Evolutionary conservation across 2,797 vertebrate species (phyloP).

Genomic region (Tragelaphus oryx): DNA sequence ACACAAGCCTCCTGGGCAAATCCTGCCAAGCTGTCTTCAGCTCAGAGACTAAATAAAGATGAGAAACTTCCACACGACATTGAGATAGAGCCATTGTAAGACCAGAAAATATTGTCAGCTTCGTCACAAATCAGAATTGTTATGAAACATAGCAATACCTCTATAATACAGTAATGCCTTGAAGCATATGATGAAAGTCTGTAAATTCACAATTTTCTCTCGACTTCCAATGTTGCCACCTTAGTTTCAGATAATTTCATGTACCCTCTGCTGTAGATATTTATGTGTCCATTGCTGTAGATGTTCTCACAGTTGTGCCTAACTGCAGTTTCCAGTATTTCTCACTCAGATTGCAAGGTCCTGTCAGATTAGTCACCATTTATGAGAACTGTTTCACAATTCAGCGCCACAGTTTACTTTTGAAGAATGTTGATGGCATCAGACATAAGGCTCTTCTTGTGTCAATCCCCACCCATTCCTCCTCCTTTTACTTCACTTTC

Average conservation of each 20-base stretch:
- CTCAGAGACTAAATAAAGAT: conserved; percentile 47
- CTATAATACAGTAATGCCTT: background rate
- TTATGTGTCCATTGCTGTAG: background rate
- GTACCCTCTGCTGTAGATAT: accelerated
- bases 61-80: background rate
- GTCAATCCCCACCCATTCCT: background rate
- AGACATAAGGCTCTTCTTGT: background rate
- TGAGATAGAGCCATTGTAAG: conserved; percentile 24
- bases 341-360: background rate
- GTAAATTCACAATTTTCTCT: background rate
- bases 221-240: background rate
- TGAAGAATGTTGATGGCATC: background rate
- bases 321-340: background rate
- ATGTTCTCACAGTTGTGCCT: background rate
- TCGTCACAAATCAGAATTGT: conserved; percentile 17
- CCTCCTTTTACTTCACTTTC: background rate
- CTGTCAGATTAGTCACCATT: background rate
- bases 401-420: background rate
- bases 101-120: conserved; percentile 21
- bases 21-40: conserved; percentile 37
- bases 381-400: background rate
- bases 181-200: background rate
- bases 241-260: background rate
- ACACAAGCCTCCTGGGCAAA: conserved; percentile 39
- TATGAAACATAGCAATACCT: background rate